These are phyloP conservation scores for Lerista edwardsae DNA, from an alignment of 2,797 vertebrate genomes.

Conservation along the genomic window DNA sequence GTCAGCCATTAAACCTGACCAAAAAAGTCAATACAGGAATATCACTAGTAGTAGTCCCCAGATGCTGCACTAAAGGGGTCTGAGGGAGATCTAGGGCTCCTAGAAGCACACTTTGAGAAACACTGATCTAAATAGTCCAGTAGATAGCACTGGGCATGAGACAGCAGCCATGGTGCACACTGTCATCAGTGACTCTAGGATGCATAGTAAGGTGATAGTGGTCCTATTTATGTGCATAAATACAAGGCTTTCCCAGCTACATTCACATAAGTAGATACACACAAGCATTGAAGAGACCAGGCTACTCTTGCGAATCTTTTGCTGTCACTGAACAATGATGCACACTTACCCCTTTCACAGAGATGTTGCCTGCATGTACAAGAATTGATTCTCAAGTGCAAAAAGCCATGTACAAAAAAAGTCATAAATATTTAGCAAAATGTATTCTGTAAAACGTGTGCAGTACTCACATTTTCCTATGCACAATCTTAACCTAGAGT, in stretches of 20 bases:
- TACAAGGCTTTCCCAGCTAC: not conserved
- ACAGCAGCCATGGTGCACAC: too few species aligned
- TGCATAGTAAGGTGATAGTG: too few species aligned
- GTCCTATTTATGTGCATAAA: not conserved
- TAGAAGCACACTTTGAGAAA: too few species aligned
- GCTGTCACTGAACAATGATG: not conserved
- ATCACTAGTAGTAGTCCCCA: conserved; percentile 1
- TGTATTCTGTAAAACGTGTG: not conserved
- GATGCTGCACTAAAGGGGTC: not conserved
- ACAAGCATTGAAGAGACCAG: not conserved
- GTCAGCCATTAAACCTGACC: conserved; percentile 28
- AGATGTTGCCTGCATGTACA: not conserved
- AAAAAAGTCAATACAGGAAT: conserved; percentile 47
- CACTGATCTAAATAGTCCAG: too few species aligned
- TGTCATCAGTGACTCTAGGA: too few species aligned
- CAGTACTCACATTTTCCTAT: not conserved
- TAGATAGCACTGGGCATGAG: too few species aligned
- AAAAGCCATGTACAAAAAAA: not conserved
- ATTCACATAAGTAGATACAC: not conserved
- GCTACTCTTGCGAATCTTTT: not conserved
- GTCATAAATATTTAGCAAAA: not conserved
- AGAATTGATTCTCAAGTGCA: not conserved
- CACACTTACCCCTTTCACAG: not conserved
- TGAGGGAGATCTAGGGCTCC: not conserved
- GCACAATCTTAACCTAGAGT: too few species aligned